Evolutionary conservation across 2,888 invertebrate genomes (phyloP).

Genomic region (Digitonthophagus gazella): DNA sequence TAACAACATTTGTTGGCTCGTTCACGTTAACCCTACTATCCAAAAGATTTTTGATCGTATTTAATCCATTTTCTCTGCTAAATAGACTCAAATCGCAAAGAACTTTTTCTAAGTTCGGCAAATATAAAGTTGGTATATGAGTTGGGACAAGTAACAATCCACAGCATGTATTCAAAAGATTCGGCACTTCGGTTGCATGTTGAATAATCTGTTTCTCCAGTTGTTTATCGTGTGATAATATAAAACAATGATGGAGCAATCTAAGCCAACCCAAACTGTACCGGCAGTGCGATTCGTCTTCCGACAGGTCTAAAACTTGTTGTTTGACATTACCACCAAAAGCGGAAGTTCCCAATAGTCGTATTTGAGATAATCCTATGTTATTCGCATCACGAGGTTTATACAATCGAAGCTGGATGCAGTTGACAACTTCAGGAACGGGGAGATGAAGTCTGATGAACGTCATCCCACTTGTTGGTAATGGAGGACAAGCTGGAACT

Average conservation of each 20-base stretch:
- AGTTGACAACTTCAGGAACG: constrained; percentile 81
- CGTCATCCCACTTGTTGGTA: constrained; percentile 83
- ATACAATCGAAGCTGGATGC: constrained; percentile 71
- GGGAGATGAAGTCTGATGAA: constrained; percentile 81
- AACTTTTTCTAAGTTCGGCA: constrained; percentile 65
- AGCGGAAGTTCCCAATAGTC: constrained; percentile 80
- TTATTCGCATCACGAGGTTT: constrained; percentile 88
- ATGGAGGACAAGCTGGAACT: constrained; percentile 81
- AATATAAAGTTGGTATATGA: constrained; percentile 60
- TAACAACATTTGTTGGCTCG: constrained; percentile 43
- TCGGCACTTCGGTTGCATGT: constrained; percentile 65
- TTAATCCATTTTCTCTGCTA: constrained; percentile 60
- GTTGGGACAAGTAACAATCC: constrained; percentile 70
- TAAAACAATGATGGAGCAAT: constrained; percentile 76
- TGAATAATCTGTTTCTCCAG: constrained; percentile 55
- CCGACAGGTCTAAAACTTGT: constrained; percentile 48
- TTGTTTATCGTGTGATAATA: constrained; percentile 50
- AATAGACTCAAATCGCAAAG: constrained; percentile 68
- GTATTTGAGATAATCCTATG: constrained; percentile 84
- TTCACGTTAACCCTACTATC: constrained; percentile 55
- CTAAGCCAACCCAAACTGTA: constrained; percentile 79
- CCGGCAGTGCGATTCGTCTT: constrained; percentile 57
- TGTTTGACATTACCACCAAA: constrained; percentile 61
- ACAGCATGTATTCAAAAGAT: constrained; percentile 69
- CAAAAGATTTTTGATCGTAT: constrained; percentile 58